Conservation (phyloP, 2,888 invertebrate species). For the Disparrhopalites patrizii region DNA sequence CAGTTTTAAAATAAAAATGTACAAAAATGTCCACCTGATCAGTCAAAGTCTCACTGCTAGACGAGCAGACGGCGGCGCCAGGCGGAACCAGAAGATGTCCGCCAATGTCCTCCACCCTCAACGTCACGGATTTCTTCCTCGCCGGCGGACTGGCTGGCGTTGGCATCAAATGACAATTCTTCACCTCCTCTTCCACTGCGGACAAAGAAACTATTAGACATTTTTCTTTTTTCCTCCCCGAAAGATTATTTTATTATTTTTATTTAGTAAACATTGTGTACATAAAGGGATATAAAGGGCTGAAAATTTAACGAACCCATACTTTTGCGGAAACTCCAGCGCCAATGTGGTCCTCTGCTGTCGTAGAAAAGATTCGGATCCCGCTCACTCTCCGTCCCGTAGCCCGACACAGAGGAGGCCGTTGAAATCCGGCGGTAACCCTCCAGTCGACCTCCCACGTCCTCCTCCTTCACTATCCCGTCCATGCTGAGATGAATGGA, state of each 20-base stretch:
- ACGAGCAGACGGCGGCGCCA: conserved; percentile 40
- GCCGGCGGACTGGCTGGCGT: conserved; percentile 42
- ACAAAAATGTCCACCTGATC: conserved; percentile 40
- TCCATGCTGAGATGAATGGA: conserved; percentile 38
- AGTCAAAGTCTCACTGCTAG: conserved; percentile 47
- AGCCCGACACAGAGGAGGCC: conserved; percentile 68
- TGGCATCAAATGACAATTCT: conserved; percentile 40
- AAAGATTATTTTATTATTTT: too few species aligned
- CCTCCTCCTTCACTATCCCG: conserved; percentile 48
- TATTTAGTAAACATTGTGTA: too few species aligned
- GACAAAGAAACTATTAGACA: too few species aligned
- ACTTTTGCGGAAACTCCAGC: conserved; percentile 63
- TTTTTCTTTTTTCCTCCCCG: too few species aligned
- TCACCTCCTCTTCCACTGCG: conserved; percentile 45
- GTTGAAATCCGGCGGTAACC: conserved; percentile 67
- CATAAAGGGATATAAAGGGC: not conserved
- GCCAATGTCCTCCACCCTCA: conserved; percentile 47
- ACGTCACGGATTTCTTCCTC: conserved; percentile 47
- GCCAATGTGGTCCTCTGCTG: conserved; percentile 58
- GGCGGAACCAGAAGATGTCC: conserved; percentile 47
- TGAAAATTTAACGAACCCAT: conserved; percentile 32
- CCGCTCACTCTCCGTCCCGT: conserved; percentile 71
- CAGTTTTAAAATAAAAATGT: not conserved
- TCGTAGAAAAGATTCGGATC: conserved; percentile 58
- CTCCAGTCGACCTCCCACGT: conserved; percentile 43